Conservation (phyloP, 1,140 invertebrate genomes). For the Gonatopus flavifemur region DNA sequence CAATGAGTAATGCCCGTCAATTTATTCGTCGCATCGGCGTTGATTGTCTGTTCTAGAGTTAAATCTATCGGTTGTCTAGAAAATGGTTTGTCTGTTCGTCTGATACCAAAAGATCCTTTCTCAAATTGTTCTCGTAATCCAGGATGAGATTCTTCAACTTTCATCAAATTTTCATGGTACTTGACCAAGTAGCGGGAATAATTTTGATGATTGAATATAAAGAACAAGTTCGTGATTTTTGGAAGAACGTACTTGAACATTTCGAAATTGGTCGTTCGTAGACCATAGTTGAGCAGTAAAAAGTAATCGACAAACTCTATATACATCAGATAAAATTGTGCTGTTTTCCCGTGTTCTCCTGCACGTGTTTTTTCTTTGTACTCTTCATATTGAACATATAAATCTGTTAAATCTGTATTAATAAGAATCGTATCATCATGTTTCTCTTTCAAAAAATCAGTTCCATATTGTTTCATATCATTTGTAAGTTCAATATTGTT, state of each 20-base stretch:
- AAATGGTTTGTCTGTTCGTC: conserved; percentile 37
- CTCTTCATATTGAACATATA: not conserved
- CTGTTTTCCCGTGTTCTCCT: conserved; percentile 30
- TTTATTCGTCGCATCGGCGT: not conserved
- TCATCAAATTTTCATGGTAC: conserved; percentile 31
- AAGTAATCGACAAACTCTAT: not conserved
- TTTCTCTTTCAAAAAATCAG: not conserved
- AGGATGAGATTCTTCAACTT: conserved; percentile 26
- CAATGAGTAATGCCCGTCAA: conserved; percentile 17
- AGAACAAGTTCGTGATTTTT: conserved; percentile 40
- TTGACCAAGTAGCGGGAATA: conserved; percentile 31
- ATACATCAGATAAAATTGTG: conserved; percentile 10
- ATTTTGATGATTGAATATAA: conserved; percentile 36
- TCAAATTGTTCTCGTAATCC: conserved; percentile 19
- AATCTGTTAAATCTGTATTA: not conserved
- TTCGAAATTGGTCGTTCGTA: not conserved
- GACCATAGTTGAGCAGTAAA: not conserved
- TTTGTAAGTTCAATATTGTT: conserved; percentile 18
- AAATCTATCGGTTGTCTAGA: conserved; percentile 37
- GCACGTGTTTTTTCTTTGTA: not conserved
- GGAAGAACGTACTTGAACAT: conserved; percentile 11
- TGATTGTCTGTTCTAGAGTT: conserved; percentile 27
- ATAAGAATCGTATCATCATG: not conserved
- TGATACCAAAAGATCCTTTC: conserved; percentile 22
- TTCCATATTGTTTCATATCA: not conserved